Conservation (phyloP, 2,113 vertebrate species). For the Thalassoma bifasciatum region DNA sequence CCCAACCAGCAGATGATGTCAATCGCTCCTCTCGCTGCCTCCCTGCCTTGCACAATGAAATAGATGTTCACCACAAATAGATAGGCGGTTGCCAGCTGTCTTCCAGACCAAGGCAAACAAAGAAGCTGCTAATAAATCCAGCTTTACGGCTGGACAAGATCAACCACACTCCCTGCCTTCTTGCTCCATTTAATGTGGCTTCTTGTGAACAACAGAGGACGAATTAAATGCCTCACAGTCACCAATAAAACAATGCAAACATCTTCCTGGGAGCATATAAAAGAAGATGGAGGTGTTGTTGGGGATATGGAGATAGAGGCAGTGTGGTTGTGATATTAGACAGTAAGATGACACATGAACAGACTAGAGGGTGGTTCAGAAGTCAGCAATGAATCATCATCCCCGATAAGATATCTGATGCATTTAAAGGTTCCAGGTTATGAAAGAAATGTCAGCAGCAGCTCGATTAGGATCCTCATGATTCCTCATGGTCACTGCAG, state of each 20-base stretch:
- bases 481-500: slow-evolving; percentile 15
- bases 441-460: slow-evolving; percentile 40
- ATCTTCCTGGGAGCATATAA: slow-evolving; percentile 77
- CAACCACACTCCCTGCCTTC: slow-evolving; percentile 74
- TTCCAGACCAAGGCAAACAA: slow-evolving; percentile 81
- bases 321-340: slow-evolving; percentile 60
- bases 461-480: slow-evolving; percentile 41
- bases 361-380: slow-evolving; percentile 37
- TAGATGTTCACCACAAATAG: slow-evolving; percentile 80
- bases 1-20: slow-evolving; percentile 76
- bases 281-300: slow-evolving; percentile 76
- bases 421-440: slow-evolving; percentile 42
- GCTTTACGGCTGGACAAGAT: slow-evolving; percentile 79
- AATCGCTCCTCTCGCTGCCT: slow-evolving; percentile 72
- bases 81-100: slow-evolving; percentile 84
- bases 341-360: slow-evolving; percentile 70
- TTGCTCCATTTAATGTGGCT: slow-evolving; percentile 77
- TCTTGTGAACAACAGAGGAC: slow-evolving; percentile 66
- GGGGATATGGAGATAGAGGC: slow-evolving; percentile 68
- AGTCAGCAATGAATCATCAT: slow-evolving; percentile 60
- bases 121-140: slow-evolving; percentile 83
- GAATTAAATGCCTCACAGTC: slow-evolving; percentile 83
- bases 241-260: slow-evolving; percentile 81
- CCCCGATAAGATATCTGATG: slow-evolving; percentile 67
- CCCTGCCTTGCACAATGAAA: slow-evolving; percentile 75